Base-by-base conservation (phyloP, 2,797 vertebrate genomes). In the Anableps anableps region DNA sequence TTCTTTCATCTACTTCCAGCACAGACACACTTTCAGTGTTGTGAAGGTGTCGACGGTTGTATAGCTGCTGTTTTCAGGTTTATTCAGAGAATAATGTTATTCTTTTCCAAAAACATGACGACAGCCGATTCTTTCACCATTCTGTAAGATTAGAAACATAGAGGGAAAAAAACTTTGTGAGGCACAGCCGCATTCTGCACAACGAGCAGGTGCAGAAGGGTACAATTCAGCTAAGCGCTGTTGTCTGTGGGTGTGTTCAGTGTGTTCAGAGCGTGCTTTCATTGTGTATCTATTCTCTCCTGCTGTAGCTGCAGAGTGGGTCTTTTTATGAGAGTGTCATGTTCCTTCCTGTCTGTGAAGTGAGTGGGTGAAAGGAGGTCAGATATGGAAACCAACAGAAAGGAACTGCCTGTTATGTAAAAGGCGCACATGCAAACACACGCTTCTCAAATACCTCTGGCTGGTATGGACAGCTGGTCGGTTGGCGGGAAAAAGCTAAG, bases 401-500 rank as follows among this genome's bases (percentile, higher is more conserved):
- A 85, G 34, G 58, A 84, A 51, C 78, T 50, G 80, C 11, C 74
- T 81, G 48, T 84, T 80, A 76, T 85, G 72, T 83, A 77, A 85
- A 72, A 82, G 73, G 83, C 80, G 75, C 75, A 72, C 78, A 88
- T 75, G 51, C 68, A 55, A 66, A 78, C 72, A 74, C 66, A 76
- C 68, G 17, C 58, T 66, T 72, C 74, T 80, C 64, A 87, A 85
- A 91, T 89, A 83, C 85, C 85, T 85, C 83, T 79, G 68, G 83
- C 85, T 82, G 72, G 81, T 72, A 55, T 78, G 84, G 93, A 92
- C 92, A 94, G 93, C 93, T 94, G 93, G 86, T 83, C 34, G n/a
- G 80, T 92, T 93, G 91, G 93, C 92, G 93, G 92, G 92, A 93
- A 92, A 91, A 91, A 83, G 48, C 77, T 68, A 73, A 79, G 83